Evolutionary conservation across 1,140 invertebrate species (phyloP).

Genomic region (Dendroctonus valens): DNA sequence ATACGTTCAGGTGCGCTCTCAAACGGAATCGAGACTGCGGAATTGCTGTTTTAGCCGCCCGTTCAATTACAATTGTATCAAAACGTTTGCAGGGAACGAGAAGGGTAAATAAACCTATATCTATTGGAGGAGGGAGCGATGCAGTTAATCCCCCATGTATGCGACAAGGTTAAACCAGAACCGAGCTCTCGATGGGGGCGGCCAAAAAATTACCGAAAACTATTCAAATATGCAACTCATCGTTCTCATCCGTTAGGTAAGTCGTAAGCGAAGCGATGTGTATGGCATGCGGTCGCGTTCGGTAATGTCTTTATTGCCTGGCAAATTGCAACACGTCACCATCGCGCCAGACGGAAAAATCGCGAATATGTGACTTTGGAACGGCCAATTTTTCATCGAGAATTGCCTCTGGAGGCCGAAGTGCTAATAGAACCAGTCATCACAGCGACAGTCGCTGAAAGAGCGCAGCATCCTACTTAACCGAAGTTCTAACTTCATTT

Average conservation of each 20-base stretch:
- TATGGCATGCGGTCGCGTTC: conserved; percentile 19
- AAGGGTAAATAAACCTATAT: conserved; percentile 27
- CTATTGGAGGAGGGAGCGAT: conserved; percentile 13
- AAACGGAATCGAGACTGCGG: conserved; percentile 29
- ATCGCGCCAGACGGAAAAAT: conserved; percentile 28
- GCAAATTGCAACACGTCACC: conserved; percentile 28
- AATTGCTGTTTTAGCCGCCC: conserved; percentile 34
- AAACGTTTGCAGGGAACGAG: conserved; percentile 18
- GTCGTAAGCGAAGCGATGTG: conserved; percentile 26
- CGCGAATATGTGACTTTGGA: conserved; percentile 25
- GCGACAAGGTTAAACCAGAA: too few species aligned
- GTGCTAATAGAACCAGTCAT: too few species aligned
- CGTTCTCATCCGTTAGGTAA: conserved; percentile 17
- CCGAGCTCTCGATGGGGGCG: too few species aligned
- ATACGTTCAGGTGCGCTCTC: conserved; percentile 29
- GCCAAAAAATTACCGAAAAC: too few species aligned
- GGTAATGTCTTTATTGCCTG: conserved; percentile 32
- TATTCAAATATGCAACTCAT: conserved; percentile 22
- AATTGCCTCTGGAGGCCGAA: not conserved
- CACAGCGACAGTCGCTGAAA: too few species aligned
- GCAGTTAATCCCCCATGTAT: conserved; percentile 2
- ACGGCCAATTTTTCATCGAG: conserved; percentile 6
- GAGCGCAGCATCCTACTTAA: too few species aligned
- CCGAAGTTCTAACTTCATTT: conserved; percentile 5
- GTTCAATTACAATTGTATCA: conserved; percentile 36